These are phyloP conservation scores for Heteromurus nitidus DNA, from an alignment of 2,888 invertebrate species.

Conservation along the genomic window DNA sequence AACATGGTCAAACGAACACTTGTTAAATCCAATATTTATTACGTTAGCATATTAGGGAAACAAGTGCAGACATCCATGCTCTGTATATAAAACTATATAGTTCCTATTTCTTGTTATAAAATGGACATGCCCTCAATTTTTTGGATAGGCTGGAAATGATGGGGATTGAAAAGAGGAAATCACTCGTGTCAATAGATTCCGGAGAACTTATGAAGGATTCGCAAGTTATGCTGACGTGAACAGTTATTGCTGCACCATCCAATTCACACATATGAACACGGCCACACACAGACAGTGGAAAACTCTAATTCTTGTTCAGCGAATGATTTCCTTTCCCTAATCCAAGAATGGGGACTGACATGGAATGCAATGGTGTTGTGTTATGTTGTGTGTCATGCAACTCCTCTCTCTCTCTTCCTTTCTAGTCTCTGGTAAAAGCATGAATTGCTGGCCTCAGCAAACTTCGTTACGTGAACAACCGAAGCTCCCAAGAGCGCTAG, in stretches of 20 bases:
- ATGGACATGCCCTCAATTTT: background rate
- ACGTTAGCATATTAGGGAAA: too few species aligned
- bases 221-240: slow-evolving; percentile 53
- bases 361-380: background rate
- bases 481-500: slow-evolving; percentile 67
- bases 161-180: slow-evolving; percentile 39
- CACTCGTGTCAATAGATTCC: slow-evolving; percentile 60
- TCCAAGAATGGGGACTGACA: slow-evolving; percentile 13
- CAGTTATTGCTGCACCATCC: too few species aligned
- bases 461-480: slow-evolving; percentile 63
- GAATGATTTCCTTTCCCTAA: slow-evolving; percentile 39
- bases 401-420: too few species aligned
- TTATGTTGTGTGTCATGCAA: slow-evolving; percentile 40
- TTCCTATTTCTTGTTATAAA: background rate
- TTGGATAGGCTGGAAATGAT: slow-evolving; percentile 32
- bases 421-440: slow-evolving; percentile 22
- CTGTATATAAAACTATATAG: too few species aligned
- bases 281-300: slow-evolving; percentile 29
- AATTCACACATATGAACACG: slow-evolving; percentile 30
- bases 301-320: background rate
- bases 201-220: slow-evolving; percentile 44
- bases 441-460: slow-evolving; percentile 59
- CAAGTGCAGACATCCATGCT: too few species aligned
- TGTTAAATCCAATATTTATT: slow-evolving; percentile 18
- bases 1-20: background rate